Percentiles rank a stretch among this genome's conserved stretches.
Conservation (phyloP, 2,797 vertebrate species). For the Spea hammondii region DNA sequence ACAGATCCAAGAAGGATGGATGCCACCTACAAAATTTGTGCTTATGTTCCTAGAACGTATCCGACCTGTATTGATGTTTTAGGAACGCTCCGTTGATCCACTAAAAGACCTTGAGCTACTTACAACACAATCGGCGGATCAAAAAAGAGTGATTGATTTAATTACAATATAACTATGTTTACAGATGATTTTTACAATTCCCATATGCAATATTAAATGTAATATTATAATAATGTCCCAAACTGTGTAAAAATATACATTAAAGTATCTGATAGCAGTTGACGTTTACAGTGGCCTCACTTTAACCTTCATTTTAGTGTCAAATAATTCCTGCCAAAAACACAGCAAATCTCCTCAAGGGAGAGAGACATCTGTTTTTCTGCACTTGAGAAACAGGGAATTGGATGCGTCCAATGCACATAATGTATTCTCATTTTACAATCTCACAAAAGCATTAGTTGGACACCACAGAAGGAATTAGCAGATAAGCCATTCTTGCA, state of each 20-base stretch:
- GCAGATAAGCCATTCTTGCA: constrained; percentile 48
- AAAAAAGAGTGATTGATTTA: too few relatives aligned
- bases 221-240: neutral
- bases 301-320: constrained; percentile 52
- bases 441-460: constrained; percentile 51
- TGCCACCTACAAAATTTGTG: too few relatives aligned
- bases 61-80: too few relatives aligned
- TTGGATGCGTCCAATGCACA: constrained; percentile 41
- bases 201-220: too few relatives aligned
- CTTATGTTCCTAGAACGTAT: too few relatives aligned
- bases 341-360: constrained; percentile 48
- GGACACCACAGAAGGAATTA: constrained; percentile 51
- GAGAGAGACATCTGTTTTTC: constrained; percentile 48
- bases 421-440: constrained; percentile 52
- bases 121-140: too few relatives aligned
- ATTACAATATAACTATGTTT: too few relatives aligned
- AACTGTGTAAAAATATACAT: constrained; percentile 30
- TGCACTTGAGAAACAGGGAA: constrained; percentile 49
- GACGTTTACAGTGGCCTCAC: constrained; percentile 50
- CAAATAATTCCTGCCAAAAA: constrained; percentile 52
- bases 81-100: too few relatives aligned
- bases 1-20: too few relatives aligned
- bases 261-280: constrained; percentile 42
- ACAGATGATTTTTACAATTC: too few relatives aligned
- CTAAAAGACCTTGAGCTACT: too few relatives aligned